Evolutionary conservation across 2,888 invertebrate genomes (phyloP).

Genomic region (Hydriomena furcata): DNA sequence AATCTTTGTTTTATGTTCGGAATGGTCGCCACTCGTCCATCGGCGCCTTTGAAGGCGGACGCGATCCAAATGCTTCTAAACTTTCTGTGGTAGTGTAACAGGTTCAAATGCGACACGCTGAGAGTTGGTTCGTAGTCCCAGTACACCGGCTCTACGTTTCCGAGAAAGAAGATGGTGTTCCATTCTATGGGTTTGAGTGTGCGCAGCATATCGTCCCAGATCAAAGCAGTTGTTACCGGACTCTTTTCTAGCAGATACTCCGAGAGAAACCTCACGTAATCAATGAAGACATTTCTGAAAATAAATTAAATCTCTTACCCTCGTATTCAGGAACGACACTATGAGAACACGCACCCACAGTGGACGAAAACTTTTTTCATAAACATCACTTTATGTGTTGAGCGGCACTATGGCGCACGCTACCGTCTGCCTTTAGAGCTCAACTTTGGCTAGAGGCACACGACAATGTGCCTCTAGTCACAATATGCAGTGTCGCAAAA

Average conservation of each 20-base stretch:
- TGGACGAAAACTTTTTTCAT: no score
- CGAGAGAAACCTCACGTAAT: constrained; percentile 84
- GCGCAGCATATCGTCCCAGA: constrained; percentile 94
- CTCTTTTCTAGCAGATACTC: constrained; percentile 70
- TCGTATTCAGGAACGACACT: no score
- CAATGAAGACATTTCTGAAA: constrained; percentile 83
- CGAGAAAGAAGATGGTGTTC: constrained; percentile 65
- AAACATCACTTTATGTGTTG: no score
- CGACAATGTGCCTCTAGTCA: no score
- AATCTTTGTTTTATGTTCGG: constrained; percentile 85
- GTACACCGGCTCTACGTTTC: constrained; percentile 85
- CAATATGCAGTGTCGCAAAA: no score
- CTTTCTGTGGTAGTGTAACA: constrained; percentile 52
- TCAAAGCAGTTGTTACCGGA: constrained; percentile 83
- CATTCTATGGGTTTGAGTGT: constrained; percentile 75
- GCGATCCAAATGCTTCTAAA: constrained; percentile 91
- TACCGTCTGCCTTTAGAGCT: no score
- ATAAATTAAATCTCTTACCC: neutral
- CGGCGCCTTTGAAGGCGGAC: constrained; percentile 93
- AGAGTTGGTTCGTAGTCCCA: constrained; percentile 85
- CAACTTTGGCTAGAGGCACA: no score
- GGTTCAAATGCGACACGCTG: constrained; percentile 47
- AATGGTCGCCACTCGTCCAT: constrained; percentile 74
- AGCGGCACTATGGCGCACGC: no score
- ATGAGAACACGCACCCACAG: no score